Base-by-base conservation (phyloP, 2,888 invertebrate genomes). In the Blastobasis adustella region DNA sequence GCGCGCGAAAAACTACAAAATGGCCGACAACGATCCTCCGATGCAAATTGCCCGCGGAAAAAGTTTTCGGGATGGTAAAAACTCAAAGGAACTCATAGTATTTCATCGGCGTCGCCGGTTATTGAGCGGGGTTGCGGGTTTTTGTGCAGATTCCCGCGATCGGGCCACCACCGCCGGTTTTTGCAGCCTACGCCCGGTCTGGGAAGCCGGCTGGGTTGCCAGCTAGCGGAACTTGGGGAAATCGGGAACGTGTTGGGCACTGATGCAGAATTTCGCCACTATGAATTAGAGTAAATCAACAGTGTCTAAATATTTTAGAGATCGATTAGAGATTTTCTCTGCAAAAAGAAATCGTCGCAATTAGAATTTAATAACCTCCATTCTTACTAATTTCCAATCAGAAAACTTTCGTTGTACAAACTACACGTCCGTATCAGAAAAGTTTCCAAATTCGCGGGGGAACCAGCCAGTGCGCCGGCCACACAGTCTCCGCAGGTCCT, bases 41-140 rank as follows among this genome's bases (percentile, higher is more conserved):
- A 86, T 86, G 87, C 85, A 87, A 86, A 86, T 86, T 77, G 68
- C 71, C 63, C 62, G 69, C 71, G 76, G 79, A 80, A 83, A 82
- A 83, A 82, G 77, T 67, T 62, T 60, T 54, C 51, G 59, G 59
- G 58, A 61, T 61, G 54, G 72, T 78, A 86, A 88, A 87, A 88
- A 86, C 71, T 66, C 66, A 67, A 72, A 79, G 78, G 83, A 85
- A 82, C 82, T 86, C 82, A 83, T 83, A 85, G 82, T 85, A 84
- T 85, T 84, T 84, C 84, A 85, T 86, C 84, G 83, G 70, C 76
- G 80, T 79, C 78, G 79, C 73, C 77, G 72, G 82, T 82, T 86
- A 86, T 87, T 82, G 82, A 81, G 80, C 62, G 59, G 63, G 65
- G 57, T 62, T 57, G 56, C 56, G 49, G 57, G 61, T 73, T 86